phyloP scores from a whole-genome alignment of 2,113 vertebrate species.

The Phrynosoma platyrhinos region DNA sequence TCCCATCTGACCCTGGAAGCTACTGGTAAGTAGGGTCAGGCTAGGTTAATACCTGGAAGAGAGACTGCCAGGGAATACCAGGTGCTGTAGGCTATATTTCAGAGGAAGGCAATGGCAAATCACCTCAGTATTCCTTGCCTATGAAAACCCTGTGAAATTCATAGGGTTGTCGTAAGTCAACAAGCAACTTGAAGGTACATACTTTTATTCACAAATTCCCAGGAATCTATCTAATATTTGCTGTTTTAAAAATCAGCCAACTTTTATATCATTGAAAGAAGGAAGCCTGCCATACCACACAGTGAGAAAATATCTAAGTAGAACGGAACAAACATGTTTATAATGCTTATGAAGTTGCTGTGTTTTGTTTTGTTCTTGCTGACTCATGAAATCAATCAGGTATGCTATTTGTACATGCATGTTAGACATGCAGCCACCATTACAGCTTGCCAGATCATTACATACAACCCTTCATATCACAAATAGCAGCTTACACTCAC shows the following conservation, averaged over 20 bases:
- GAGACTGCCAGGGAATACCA: too few relatives aligned
- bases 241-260: neutral
- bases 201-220: neutral
- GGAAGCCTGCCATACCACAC: neutral
- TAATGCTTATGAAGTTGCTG: neutral
- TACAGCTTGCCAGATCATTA: conserved; percentile 3
- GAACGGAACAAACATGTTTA: neutral
- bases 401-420: neutral
- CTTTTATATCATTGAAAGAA: neutral
- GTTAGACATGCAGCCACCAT: neutral
- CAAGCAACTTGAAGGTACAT: too few relatives aligned
- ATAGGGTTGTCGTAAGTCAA: too few relatives aligned
- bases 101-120: too few relatives aligned
- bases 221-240: neutral
- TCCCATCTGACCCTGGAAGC: too few relatives aligned
- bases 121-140: too few relatives aligned
- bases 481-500: neutral
- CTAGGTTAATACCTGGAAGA: too few relatives aligned
- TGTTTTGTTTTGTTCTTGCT: neutral
- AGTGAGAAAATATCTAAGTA: neutral
- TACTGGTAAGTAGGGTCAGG: too few relatives aligned
- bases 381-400: conserved; percentile 5
- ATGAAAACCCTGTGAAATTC: too few relatives aligned
- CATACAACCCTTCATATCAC: neutral
- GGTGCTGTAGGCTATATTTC: too few relatives aligned